Percentiles rank a stretch among this genome's conserved stretches.
These are phyloP conservation scores for Dryomyza anilis DNA, from an alignment of 2,888 invertebrate species.

Conservation along the genomic window DNA sequence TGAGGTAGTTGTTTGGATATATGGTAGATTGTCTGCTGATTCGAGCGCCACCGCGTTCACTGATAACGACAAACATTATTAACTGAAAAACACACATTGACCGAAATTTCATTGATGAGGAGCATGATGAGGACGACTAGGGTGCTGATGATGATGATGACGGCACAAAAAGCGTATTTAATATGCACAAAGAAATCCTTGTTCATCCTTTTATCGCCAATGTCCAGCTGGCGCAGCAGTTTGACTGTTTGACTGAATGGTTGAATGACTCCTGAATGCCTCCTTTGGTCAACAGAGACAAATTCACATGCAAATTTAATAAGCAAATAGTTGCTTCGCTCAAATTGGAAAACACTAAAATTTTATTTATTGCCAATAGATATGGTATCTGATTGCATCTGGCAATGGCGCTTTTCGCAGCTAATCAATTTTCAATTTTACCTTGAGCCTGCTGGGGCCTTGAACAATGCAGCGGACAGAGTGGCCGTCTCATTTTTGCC, in stretches of 20 bases:
- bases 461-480: not conserved
- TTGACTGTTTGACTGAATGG: conserved; percentile 34
- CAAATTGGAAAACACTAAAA: conserved; percentile 62
- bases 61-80: conserved; percentile 12
- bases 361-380: no score
- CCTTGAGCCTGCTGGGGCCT: not conserved
- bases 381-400: conserved; percentile 46
- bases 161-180: conserved; percentile 8
- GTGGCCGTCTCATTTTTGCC: not conserved
- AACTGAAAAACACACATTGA: not conserved
- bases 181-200: conserved; percentile 11
- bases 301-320: conserved; percentile 62
- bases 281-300: conserved; percentile 60
- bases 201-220: no score
- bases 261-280: no score
- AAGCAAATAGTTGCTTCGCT: conserved; percentile 54
- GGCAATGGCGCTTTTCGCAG: not conserved
- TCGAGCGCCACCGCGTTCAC: not conserved
- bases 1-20: not conserved
- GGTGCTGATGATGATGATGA: not conserved
- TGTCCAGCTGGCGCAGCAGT: not conserved
- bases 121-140: no score
- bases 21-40: not conserved
- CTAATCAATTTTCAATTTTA: conserved; percentile 18
- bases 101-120: no score